phyloP scores from a whole-genome alignment of 1,140 invertebrate species.

The Chymomyza costata region DNA sequence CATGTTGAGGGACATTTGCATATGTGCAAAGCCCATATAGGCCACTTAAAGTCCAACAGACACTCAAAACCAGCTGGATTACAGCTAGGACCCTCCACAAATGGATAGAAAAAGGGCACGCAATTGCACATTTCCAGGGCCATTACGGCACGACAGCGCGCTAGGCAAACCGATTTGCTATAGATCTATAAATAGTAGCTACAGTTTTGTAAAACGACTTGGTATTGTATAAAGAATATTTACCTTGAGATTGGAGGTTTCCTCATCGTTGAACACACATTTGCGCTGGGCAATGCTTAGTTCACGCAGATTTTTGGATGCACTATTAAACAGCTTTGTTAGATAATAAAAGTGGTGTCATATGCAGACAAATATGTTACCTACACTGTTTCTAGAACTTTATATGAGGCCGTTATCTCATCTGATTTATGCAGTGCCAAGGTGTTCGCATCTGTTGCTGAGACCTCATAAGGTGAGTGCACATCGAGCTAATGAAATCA shows the following conservation, averaged over 20 bases:
- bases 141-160: constrained; percentile 66
- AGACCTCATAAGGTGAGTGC: constrained; percentile 68
- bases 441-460: constrained; percentile 59
- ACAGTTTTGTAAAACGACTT: background rate
- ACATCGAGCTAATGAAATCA: constrained; percentile 51
- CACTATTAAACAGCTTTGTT: constrained; percentile 28
- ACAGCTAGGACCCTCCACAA: constrained; percentile 59
- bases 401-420: constrained; percentile 68
- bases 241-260: constrained; percentile 58
- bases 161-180: constrained; percentile 64
- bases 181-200: constrained; percentile 42
- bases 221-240: background rate
- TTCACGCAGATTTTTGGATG: constrained; percentile 50
- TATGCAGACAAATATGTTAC: constrained; percentile 7
- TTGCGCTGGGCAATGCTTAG: constrained; percentile 62
- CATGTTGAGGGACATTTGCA: constrained; percentile 72
- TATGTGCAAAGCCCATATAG: constrained; percentile 70
- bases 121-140: constrained; percentile 73
- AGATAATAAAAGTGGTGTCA: too few relatives aligned
- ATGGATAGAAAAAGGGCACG: constrained; percentile 71
- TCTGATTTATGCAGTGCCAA: constrained; percentile 60
- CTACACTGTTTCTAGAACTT: constrained; percentile 72
- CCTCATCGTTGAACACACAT: constrained; percentile 70
- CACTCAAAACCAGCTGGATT: constrained; percentile 71
- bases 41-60: constrained; percentile 69